These are phyloP conservation scores for Drosophila kurseongensis DNA, from an alignment of 1,140 invertebrate genomes.

Conservation along the genomic window DNA sequence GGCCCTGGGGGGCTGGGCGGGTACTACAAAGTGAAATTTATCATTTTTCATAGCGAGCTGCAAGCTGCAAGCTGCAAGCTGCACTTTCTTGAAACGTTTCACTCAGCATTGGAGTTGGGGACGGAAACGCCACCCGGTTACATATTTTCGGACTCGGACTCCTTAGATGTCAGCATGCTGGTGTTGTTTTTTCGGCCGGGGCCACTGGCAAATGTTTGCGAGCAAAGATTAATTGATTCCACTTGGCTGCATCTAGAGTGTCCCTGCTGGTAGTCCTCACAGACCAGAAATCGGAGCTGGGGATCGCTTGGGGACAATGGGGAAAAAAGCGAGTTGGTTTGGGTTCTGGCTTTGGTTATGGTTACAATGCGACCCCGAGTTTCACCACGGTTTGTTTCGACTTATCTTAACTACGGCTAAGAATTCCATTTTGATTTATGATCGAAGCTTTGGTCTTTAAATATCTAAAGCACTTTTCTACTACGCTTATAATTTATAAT, in stretches of 20 bases:
- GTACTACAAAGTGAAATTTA: conserved; percentile 73
- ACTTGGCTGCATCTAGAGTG: conserved; percentile 76
- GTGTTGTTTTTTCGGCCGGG: conserved; percentile 34
- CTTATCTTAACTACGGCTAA: conserved; percentile 12
- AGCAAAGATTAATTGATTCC: conserved; percentile 81
- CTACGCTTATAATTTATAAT: not conserved
- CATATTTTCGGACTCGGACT: conserved; percentile 69
- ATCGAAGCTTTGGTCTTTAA: not conserved
- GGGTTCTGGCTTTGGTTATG: conserved; percentile 5
- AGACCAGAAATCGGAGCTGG: conserved; percentile 9
- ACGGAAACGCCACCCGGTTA: conserved; percentile 25
- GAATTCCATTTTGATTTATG: conserved; percentile 25
- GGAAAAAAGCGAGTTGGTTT: not conserved
- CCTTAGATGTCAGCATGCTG: conserved; percentile 68
- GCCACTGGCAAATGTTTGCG: conserved; percentile 75
- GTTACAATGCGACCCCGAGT: conserved; percentile 2
- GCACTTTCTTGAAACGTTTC: conserved; percentile 82
- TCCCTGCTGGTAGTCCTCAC: conserved; percentile 49
- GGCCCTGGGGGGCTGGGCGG: not conserved
- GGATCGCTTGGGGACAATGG: not conserved
- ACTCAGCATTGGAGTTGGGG: conserved; percentile 51
- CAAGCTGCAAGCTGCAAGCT: conserved; percentile 61
- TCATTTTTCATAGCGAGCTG: conserved; percentile 76
- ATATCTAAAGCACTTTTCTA: not conserved
- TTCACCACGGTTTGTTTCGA: not conserved